phyloP scores from a whole-genome alignment of 2,888 invertebrate species.

The Ecdyonurus torrentis region DNA sequence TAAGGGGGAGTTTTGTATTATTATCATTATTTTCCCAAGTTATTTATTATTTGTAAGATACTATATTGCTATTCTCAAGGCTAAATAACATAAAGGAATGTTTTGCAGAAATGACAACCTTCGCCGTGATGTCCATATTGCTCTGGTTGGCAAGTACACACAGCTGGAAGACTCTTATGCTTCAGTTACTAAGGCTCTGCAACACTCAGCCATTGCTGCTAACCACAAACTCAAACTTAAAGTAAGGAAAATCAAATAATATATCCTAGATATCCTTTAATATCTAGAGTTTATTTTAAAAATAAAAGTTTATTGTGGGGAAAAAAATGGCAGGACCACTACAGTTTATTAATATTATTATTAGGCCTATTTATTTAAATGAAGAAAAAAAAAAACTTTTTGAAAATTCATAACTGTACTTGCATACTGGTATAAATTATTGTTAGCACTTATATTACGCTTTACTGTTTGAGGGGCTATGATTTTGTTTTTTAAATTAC shows the following conservation, averaged over 20 bases:
- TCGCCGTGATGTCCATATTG: conserved; percentile 71
- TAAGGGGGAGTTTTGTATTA: not conserved
- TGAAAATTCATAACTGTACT: no score
- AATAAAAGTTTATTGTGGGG: not conserved
- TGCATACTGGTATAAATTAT: no score
- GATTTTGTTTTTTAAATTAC: not conserved
- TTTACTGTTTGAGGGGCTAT: no score
- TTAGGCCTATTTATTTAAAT: no score
- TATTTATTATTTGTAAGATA: not conserved
- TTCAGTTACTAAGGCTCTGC: conserved; percentile 85
- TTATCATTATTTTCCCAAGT: not conserved
- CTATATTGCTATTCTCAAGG: not conserved
- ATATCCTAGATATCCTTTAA: no score
- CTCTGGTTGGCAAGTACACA: conserved; percentile 94
- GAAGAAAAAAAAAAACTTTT: no score
- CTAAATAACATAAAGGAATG: not conserved
- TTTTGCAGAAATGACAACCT: conserved; percentile 54
- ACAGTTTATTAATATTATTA: no score
- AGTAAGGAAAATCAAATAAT: conserved; percentile 27
- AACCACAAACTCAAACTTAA: conserved; percentile 69
- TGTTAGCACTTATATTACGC: no score
- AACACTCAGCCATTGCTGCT: conserved; percentile 77
- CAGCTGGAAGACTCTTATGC: conserved; percentile 91
- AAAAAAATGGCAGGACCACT: not conserved
- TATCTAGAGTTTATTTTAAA: not conserved